Evolutionary conservation across 2,888 invertebrate species (phyloP), one percentile per base, ranked within the genome.

Genomic region (Branchipolynoe longqiensis): DNA sequence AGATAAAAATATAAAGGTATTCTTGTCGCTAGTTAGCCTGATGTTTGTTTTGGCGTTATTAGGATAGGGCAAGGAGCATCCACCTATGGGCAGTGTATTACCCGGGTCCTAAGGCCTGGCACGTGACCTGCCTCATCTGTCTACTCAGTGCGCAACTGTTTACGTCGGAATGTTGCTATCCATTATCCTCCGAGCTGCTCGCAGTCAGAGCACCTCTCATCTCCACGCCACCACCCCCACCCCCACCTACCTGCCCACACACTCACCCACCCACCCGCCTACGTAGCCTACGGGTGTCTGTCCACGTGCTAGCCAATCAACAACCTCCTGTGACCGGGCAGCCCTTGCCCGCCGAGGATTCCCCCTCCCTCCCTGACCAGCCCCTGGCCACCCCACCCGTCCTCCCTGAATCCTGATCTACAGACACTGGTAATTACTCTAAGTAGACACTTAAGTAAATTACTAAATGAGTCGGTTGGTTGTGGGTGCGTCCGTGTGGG

Each of bases 361-460:
- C n/a, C 36, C 38, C 22, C 3, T 33, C 69, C 14, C 22, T 69
- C 31, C 62, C 28, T 31, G 12, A 31, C 14, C 62, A 38, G 69
- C 69, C 36, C 18, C 69, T 14, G 22, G 62, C 62, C 14, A 31
- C 62, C 31, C 62, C 56, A 56, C 18, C 12, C 62, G 36, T 38
- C n/a, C 38, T 33, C 33, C 69, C 69, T 69, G 69, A 69, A 69
- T 69, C 38, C 69, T 38, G 69, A 69, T 69, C 69, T 69, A 69
- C 69, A 78, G n/a, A n/a, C 78, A 78, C 54, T 54, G 54, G 78
- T 48, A 78, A 78, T 78, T 78, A 78, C 28, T 54, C 78, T 48
- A 28, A 78, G 78, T 78, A 54, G 54, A 78, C 78, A 78, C 78
- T 78, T 78, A 78, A 54, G 78, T 41, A 78, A 78, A 78, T 78